A percentile compares a stretch with the other conserved stretches of the same genome.
Evolutionary conservation across 2,113 vertebrate genomes (phyloP).

Genomic region (Larimichthys crocea): DNA sequence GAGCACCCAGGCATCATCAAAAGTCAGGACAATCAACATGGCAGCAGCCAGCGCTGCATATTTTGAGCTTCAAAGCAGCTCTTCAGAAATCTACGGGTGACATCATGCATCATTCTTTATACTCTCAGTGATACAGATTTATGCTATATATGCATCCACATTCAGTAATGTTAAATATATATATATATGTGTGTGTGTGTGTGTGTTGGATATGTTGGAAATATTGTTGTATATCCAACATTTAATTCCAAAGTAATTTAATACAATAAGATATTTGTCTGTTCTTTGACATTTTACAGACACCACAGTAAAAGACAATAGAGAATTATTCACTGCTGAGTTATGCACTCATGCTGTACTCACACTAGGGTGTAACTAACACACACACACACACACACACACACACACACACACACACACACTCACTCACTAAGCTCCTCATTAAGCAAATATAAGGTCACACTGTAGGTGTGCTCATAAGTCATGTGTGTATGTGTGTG

Average conservation of each 20-base stretch:
- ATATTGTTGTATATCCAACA: too few relatives aligned
- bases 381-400: constrained; percentile 52
- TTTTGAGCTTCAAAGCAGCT: too few relatives aligned
- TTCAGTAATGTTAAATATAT: too few relatives aligned
- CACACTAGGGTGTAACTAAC: constrained; percentile 43
- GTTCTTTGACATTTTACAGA: constrained; percentile 39
- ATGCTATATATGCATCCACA: too few relatives aligned
- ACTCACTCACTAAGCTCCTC: constrained; percentile 59
- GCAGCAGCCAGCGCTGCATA: too few relatives aligned
- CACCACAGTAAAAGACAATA: constrained; percentile 13
- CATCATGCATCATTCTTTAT: too few relatives aligned
- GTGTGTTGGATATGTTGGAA: too few relatives aligned
- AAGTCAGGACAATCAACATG: too few relatives aligned
- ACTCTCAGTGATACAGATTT: too few relatives aligned
- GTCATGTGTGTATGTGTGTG: neutral
- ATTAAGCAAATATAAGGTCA: constrained; percentile 74
- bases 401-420: constrained; percentile 46
- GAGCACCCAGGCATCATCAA: too few relatives aligned
- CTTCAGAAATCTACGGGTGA: too few relatives aligned
- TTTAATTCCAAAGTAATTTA: neutral
- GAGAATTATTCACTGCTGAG: constrained; percentile 39
- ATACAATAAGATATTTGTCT: neutral
- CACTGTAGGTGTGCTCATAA: constrained; percentile 44
- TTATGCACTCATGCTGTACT: constrained; percentile 48
- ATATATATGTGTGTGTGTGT: too few relatives aligned